Percentiles rank a stretch among this genome's conserved stretches.
These are phyloP conservation scores for Dermatophagoides farinae DNA, from an alignment of 1,140 invertebrate species.

Conservation along the genomic window DNA sequence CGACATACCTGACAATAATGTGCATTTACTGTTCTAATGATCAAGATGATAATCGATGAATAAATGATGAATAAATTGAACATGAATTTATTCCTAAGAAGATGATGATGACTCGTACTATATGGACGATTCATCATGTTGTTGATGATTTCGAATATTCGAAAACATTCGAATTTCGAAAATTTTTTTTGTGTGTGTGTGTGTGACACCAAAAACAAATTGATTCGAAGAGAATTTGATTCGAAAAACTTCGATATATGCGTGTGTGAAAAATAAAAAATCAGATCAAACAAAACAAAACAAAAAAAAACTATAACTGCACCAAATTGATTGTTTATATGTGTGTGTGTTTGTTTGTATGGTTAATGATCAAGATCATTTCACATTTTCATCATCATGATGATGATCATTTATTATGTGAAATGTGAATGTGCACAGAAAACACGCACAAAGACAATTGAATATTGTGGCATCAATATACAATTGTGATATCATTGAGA, in stretches of 20 bases:
- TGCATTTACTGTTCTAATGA: background rate
- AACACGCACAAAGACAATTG: too few species aligned
- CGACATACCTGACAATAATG: conserved; percentile 7
- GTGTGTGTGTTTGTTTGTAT: background rate
- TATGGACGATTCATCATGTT: background rate
- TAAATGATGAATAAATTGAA: background rate
- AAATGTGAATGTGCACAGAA: too few species aligned
- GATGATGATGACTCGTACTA: background rate
- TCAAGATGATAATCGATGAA: background rate
- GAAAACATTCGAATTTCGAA: background rate
- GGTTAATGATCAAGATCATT: too few species aligned
- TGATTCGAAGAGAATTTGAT: too few species aligned
- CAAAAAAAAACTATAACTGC: background rate
- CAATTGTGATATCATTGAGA: too few species aligned
- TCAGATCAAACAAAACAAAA: background rate
- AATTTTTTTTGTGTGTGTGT: background rate
- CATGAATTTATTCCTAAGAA: background rate
- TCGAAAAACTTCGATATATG: too few species aligned
- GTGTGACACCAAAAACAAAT: background rate
- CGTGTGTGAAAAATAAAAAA: background rate
- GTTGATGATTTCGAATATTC: background rate
- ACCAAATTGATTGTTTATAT: background rate
- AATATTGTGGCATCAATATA: too few species aligned
- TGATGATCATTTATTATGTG: too few species aligned
- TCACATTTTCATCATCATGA: too few species aligned